Evolutionary conservation across 2,797 vertebrate genomes (phyloP).

Genomic region (Anguilla obscura): DNA sequence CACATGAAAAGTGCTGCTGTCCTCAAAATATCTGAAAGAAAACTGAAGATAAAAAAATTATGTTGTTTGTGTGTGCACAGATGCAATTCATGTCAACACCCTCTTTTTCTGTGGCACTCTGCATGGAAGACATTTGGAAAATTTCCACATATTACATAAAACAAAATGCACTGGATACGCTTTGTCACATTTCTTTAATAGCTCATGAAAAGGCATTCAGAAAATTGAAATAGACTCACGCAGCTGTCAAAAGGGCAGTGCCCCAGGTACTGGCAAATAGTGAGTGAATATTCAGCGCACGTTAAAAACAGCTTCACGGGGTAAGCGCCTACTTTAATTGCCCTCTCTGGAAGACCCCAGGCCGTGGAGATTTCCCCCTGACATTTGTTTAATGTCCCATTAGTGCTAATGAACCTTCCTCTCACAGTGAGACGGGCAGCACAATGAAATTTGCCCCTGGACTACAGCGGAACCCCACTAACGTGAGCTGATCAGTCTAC

Average conservation of each 20-base stretch:
- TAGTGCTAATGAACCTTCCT: constrained; percentile 57
- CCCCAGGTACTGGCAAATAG: constrained; percentile 35
- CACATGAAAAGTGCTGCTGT: constrained; percentile 10
- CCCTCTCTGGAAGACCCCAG: constrained; percentile 52
- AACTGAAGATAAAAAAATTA: constrained; percentile 26
- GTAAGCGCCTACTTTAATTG: constrained; percentile 50
- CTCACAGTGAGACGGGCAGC: constrained; percentile 45
- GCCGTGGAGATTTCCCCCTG: constrained; percentile 51
- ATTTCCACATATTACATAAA: constrained; percentile 10
- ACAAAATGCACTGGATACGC: constrained; percentile 18
- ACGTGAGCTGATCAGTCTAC: constrained; percentile 45
- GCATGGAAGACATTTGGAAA: not conserved
- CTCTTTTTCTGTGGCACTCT: not conserved
- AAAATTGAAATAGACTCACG: constrained; percentile 23
- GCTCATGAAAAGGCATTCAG: not conserved
- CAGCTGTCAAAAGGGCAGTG: constrained; percentile 26
- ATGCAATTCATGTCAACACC: not conserved
- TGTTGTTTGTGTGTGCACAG: not conserved
- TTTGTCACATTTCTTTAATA: not conserved
- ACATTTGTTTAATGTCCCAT: constrained; percentile 62
- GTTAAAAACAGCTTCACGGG: constrained; percentile 47
- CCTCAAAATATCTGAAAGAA: constrained; percentile 27
- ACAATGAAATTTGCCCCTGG: constrained; percentile 47
- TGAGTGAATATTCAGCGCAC: constrained; percentile 48
- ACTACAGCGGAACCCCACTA: constrained; percentile 31